Evolutionary conservation across 2,113 vertebrate genomes (phyloP).

Genomic region (Sceloporus undulatus): DNA sequence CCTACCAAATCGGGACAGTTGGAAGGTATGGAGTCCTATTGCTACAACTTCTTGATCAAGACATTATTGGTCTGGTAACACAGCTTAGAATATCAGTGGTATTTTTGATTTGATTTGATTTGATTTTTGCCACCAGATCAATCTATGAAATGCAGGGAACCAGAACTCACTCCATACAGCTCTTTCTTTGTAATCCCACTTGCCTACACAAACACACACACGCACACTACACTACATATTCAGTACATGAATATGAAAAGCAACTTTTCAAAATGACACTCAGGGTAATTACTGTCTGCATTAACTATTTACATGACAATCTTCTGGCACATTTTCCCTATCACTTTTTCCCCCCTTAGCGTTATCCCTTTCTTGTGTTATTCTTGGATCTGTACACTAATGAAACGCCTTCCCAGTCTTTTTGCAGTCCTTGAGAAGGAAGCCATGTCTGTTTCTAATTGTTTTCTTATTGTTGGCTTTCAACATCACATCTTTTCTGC

Average conservation of each 20-base stretch:
- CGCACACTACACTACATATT: neutral
- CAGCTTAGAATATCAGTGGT: too few relatives aligned
- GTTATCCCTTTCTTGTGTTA: constrained; percentile 44
- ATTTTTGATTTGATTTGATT: too few relatives aligned
- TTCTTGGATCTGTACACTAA: constrained; percentile 65
- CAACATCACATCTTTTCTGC: constrained; percentile 72
- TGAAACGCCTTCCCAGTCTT: constrained; percentile 63
- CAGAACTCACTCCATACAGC: neutral
- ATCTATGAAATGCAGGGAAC: neutral
- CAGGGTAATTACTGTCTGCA: neutral
- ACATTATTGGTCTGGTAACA: too few relatives aligned
- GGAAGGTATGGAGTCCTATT: too few relatives aligned
- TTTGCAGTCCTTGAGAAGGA: constrained; percentile 54
- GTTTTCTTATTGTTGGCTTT: constrained; percentile 78
- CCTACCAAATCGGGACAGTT: too few relatives aligned
- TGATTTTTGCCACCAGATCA: neutral
- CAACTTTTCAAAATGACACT: neutral
- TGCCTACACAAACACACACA: too few relatives aligned
- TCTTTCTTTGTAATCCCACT: neutral
- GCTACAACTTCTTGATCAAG: too few relatives aligned
- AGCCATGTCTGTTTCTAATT: constrained; percentile 76
- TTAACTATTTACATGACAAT: constrained; percentile 6
- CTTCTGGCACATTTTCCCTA: constrained; percentile 49
- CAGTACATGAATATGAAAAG: neutral
- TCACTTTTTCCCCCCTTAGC: neutral